Evolutionary conservation across 2,113 vertebrate genomes (phyloP).

Genomic region (Rhizomys pruinosus): DNA sequence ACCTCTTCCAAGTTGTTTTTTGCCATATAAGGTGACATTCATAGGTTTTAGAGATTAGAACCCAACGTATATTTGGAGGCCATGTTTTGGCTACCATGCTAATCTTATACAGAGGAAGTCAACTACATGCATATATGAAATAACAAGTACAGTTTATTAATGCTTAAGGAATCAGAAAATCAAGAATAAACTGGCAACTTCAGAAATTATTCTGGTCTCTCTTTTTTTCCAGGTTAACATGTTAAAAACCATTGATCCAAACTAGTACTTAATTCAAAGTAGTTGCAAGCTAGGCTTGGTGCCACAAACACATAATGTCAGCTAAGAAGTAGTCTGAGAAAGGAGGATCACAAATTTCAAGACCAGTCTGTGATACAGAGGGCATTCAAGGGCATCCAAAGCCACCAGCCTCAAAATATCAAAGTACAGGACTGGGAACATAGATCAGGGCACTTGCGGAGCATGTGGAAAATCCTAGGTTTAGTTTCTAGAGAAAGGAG

Average conservation of each 20-base stretch:
- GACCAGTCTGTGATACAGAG: background rate
- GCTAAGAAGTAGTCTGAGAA: background rate
- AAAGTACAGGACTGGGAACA: background rate
- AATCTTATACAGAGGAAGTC: background rate
- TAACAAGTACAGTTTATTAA: background rate
- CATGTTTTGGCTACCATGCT: background rate
- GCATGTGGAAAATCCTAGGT: background rate
- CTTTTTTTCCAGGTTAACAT: background rate
- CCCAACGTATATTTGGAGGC: background rate
- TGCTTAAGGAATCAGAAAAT: background rate
- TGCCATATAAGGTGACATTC: background rate
- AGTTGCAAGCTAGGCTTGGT: background rate
- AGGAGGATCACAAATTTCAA: background rate
- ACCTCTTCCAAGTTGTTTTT: background rate
- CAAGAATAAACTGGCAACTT: background rate
- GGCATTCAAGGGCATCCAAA: background rate
- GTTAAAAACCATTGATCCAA: background rate
- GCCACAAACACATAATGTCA: background rate
- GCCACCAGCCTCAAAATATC: background rate
- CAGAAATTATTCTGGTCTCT: background rate
- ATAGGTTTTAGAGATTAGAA: background rate
- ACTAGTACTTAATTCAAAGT: background rate
- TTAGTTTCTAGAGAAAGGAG: too few species aligned
- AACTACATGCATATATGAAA: conserved; percentile 18
- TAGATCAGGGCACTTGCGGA: background rate